Evolutionary conservation across 2,888 invertebrate genomes (phyloP).

Genomic region (Toxonevra muliebris): DNA sequence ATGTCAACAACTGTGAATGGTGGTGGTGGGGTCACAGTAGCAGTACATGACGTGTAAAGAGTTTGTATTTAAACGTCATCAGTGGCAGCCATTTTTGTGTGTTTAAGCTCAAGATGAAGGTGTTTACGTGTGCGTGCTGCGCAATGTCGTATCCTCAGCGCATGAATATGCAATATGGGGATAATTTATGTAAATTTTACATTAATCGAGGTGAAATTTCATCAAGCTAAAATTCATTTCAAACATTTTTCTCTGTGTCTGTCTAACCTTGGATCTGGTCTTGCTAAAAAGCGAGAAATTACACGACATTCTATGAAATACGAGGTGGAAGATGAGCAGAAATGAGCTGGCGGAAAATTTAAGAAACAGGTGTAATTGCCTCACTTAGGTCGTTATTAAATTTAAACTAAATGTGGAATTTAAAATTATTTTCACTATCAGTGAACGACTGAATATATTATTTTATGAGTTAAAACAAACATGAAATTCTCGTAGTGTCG

Average conservation of each 20-base stretch:
- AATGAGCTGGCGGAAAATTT: no score
- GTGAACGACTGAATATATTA: no score
- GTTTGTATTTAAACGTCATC: slow-evolving; percentile 39
- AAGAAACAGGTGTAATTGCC: slow-evolving; percentile 45
- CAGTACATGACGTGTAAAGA: slow-evolving; percentile 17
- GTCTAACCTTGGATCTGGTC: slow-evolving; percentile 38
- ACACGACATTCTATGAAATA: slow-evolving; percentile 25
- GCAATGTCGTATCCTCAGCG: neutral
- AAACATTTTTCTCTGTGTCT: slow-evolving; percentile 14
- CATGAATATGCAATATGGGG: slow-evolving; percentile 65
- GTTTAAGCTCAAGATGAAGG: slow-evolving; percentile 18
- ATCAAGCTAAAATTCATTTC: slow-evolving; percentile 42
- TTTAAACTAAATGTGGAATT: slow-evolving; percentile 38
- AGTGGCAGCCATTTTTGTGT: slow-evolving; percentile 22
- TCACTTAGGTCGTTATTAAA: slow-evolving; percentile 56
- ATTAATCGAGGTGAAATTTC: slow-evolving; percentile 60
- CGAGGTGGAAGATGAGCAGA: slow-evolving; percentile 30
- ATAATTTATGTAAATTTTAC: slow-evolving; percentile 65
- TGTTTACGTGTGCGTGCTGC: slow-evolving; percentile 16
- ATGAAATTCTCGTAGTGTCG: no score
- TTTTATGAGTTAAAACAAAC: no score
- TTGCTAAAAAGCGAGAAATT: slow-evolving; percentile 32
- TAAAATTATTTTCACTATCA: no score
- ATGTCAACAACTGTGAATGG: slow-evolving; percentile 13
- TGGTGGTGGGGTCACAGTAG: slow-evolving; percentile 18